Base-by-base conservation (phyloP, 2,797 vertebrate species). In the Hydrolagus colliei region DNA sequence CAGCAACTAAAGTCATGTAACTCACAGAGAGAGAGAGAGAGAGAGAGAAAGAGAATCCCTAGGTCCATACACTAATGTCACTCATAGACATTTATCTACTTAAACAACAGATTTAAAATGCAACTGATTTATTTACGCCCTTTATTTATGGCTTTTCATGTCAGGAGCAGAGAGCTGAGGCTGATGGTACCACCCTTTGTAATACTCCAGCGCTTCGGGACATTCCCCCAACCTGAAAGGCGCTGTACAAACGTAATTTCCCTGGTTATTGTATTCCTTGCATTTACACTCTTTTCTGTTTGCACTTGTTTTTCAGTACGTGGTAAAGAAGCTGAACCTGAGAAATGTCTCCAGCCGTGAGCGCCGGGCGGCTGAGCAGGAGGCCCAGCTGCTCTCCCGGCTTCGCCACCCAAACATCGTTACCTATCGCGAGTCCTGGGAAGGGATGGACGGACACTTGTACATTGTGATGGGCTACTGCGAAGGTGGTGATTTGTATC, bases 381-480 rank as follows among this genome's bases (percentile, higher is more conserved):
- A 99, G 91, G 98, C 97, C 0, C 96, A 99, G 92, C 93, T 99
- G 11, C 90, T 99, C 9, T 98, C 97, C 76, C 94, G 93, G 88
- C 89, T 99, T 87, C 94, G 94, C 71, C 98, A 99, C 88, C 98
- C 98, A 6, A 99, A 99, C 91, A 99, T 99, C 0, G 97, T 99
- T 88, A 97, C 95, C 6, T 99, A 99, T 91, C 93, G 95, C 87
- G 97, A 98, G 91, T 99, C 97, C 0, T 99, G 97, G 98, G 97
- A 99, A 89, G 97, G 96, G 22, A 93, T 94, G 0, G 96, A 98
- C 85, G 95, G 95, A 79, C 94, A 97, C 75, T 93, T 99, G 0
- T 98, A 98, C 86, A 99, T 99, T 0, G 98, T 95, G 86, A 99
- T 99, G 97, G 96, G 96, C 86, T 99, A 97, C 93, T 99, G 98